Evolutionary conservation across 2,113 vertebrate species (phyloP).

Genomic region (Fregata magnificens): DNA sequence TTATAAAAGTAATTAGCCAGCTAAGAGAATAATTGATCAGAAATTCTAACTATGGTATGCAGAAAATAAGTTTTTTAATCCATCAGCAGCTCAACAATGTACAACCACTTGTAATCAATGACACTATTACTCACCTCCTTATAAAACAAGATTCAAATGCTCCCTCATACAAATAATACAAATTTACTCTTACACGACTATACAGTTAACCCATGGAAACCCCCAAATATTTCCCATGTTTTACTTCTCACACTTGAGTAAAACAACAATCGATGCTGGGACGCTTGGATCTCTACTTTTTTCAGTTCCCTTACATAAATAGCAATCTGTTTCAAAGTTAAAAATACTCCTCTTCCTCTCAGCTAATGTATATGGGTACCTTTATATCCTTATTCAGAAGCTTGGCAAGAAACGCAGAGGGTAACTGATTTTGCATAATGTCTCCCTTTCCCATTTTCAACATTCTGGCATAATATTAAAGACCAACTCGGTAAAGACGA

Average conservation of each 20-base stretch:
- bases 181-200: neutral
- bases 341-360: slow-evolving; percentile 22
- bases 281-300: neutral
- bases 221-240: neutral
- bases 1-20: neutral
- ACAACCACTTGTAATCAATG: neutral
- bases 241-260: neutral
- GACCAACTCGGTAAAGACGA: neutral
- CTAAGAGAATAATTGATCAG: neutral
- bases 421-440: neutral
- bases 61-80: neutral
- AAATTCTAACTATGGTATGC: neutral
- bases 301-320: neutral
- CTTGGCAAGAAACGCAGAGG: neutral
- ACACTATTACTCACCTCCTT: neutral
- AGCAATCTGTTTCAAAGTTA: neutral
- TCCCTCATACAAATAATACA: neutral
- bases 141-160: neutral
- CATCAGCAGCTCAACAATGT: neutral
- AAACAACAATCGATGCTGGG: neutral
- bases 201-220: neutral
- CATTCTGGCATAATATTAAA: slow-evolving; percentile 2
- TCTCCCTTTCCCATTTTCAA: neutral
- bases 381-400: slow-evolving; percentile 12
- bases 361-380: neutral